These are phyloP conservation scores for Ceratina australensis DNA, from an alignment of 1,140 invertebrate species.

Conservation along the genomic window DNA sequence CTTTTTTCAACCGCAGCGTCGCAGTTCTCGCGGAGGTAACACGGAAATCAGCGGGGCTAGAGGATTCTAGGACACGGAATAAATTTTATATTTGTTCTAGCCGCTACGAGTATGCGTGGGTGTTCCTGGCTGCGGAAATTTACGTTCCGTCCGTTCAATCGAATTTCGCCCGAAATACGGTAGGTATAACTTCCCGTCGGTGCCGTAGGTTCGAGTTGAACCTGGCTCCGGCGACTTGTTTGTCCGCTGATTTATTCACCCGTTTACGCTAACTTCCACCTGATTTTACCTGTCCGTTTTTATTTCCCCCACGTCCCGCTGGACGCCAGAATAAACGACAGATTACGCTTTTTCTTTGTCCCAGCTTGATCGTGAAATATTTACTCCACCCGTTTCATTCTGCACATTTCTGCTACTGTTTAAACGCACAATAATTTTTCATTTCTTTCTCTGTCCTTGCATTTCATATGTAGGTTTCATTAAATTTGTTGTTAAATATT, in stretches of 20 bases:
- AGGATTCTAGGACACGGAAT: neutral
- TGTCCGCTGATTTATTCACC: neutral
- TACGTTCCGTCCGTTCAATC: neutral
- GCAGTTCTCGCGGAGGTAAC: neutral
- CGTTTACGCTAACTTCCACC: too few relatives aligned
- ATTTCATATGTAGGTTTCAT: too few relatives aligned
- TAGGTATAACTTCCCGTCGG: neutral
- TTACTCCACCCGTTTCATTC: too few relatives aligned
- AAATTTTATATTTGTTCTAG: constrained; percentile 8
- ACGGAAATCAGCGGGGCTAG: neutral
- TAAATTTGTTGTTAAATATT: too few relatives aligned
- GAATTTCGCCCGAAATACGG: neutral
- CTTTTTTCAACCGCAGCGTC: neutral
- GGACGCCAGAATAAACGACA: neutral
- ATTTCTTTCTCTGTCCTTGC: too few relatives aligned
- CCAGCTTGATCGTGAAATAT: too few relatives aligned
- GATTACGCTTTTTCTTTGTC: neutral
- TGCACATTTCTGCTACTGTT: too few relatives aligned
- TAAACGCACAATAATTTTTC: too few relatives aligned
- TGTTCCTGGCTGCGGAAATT: neutral
- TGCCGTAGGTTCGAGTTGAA: neutral
- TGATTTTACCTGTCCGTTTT: neutral
- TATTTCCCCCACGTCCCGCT: neutral
- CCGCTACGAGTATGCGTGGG: neutral
- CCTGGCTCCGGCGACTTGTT: neutral